Conservation (phyloP, 2,797 vertebrate species). For the Phoeniculus purpureus region DNA sequence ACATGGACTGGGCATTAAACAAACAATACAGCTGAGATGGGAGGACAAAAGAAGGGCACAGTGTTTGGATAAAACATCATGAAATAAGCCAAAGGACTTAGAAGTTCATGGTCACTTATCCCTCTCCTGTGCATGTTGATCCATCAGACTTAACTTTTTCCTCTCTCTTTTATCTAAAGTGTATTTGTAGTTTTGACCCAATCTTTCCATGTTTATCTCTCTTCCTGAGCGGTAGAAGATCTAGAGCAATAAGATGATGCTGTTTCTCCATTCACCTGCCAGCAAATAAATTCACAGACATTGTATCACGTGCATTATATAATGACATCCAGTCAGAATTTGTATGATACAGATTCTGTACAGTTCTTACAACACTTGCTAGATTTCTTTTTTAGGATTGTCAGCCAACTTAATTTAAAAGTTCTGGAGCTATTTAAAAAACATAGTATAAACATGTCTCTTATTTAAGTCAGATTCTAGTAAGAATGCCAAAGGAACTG, state of each 20-base stretch:
- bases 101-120: background rate
- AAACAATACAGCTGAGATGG: background rate
- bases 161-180: background rate
- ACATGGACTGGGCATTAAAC: background rate
- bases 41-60: background rate
- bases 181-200: background rate
- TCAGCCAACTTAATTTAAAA: slow-evolving; percentile 2
- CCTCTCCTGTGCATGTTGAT: background rate
- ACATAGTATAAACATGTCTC: background rate
- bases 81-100: background rate
- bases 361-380: background rate
- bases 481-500: background rate
- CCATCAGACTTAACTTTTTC: background rate
- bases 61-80: background rate
- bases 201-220: background rate
- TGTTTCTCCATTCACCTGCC: background rate
- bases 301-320: background rate
- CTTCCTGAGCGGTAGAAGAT: background rate
- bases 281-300: slow-evolving; percentile 5
- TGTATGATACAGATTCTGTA: background rate
- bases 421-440: slow-evolving; percentile 18
- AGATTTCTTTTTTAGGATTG: slow-evolving; percentile 8
- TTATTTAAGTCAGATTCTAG: background rate
- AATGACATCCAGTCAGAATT: background rate
- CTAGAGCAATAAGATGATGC: background rate